Percentiles rank a stretch among this genome's conserved stretches.
Conservation (phyloP, 2,888 invertebrate species). For the Cordilura impudica region DNA sequence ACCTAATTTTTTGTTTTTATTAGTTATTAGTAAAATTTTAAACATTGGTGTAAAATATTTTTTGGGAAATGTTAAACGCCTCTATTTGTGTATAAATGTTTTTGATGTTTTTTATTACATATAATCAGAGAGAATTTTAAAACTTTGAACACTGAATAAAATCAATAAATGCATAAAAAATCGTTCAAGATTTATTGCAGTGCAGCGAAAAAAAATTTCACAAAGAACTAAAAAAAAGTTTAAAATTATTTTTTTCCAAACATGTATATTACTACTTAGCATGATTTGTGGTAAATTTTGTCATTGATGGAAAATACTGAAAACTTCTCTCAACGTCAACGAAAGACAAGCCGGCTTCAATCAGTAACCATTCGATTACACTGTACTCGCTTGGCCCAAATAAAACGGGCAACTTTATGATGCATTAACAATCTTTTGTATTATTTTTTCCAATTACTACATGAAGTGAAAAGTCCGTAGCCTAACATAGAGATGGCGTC, state of each 20-base stretch:
- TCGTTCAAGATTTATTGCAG: not conserved
- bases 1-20: not conserved
- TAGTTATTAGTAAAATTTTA: not conserved
- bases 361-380: too few species aligned
- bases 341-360: too few species aligned
- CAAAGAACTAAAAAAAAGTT: not conserved
- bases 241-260: slow-evolving; percentile 8
- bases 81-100: not conserved
- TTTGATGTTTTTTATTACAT: not conserved
- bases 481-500: too few species aligned
- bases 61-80: not conserved
- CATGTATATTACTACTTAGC: not conserved
- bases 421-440: too few species aligned
- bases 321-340: too few species aligned
- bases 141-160: not conserved
- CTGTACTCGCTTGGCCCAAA: too few species aligned
- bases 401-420: too few species aligned
- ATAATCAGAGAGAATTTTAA: not conserved
- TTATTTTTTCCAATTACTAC: too few species aligned
- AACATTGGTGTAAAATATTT: not conserved
- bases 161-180: not conserved
- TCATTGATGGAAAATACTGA: too few species aligned
- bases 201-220: not conserved
- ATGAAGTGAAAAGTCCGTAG: too few species aligned
- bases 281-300: too few species aligned